These are phyloP conservation scores for Lycia hirtaria DNA, from an alignment of 2,888 invertebrate species.

Conservation along the genomic window DNA sequence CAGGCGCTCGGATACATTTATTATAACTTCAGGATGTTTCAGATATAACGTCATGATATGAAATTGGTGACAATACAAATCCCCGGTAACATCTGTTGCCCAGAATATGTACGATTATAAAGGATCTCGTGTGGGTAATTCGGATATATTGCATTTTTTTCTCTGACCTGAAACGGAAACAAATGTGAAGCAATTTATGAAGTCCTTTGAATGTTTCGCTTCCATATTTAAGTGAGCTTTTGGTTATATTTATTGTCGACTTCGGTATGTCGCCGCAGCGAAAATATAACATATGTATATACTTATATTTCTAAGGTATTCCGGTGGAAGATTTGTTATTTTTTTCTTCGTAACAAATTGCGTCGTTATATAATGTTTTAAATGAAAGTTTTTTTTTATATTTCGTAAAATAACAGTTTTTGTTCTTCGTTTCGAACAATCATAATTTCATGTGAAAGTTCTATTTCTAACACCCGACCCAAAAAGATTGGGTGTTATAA, in stretches of 20 bases:
- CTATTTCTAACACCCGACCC: no score
- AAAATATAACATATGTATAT: no score
- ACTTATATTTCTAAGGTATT: no score
- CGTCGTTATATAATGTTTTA: background rate
- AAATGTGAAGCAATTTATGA: conserved; percentile 30
- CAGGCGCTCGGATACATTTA: background rate
- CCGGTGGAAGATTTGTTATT: no score
- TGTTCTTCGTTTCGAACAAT: no score
- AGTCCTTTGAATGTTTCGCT: conserved; percentile 13
- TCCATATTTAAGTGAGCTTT: conserved; percentile 7
- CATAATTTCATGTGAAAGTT: no score
- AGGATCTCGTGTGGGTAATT: conserved; percentile 41
- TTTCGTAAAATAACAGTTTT: no score
- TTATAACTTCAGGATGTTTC: background rate
- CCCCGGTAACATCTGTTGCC: conserved; percentile 36
- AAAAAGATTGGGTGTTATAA: no score
- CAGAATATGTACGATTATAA: conserved; percentile 39
- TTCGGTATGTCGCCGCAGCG: background rate
- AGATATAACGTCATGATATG: conserved; percentile 12
- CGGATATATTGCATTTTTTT: conserved; percentile 44
- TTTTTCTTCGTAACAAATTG: no score
- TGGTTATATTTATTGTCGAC: background rate
- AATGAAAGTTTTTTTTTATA: conserved; percentile 14
- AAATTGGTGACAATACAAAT: conserved; percentile 35
- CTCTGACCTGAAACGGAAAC: conserved; percentile 34